A percentile compares a stretch with the other conserved stretches of the same genome.
These are phyloP conservation scores for Metellina segmentata DNA, from an alignment of 2,888 invertebrate genomes.

Conservation along the genomic window DNA sequence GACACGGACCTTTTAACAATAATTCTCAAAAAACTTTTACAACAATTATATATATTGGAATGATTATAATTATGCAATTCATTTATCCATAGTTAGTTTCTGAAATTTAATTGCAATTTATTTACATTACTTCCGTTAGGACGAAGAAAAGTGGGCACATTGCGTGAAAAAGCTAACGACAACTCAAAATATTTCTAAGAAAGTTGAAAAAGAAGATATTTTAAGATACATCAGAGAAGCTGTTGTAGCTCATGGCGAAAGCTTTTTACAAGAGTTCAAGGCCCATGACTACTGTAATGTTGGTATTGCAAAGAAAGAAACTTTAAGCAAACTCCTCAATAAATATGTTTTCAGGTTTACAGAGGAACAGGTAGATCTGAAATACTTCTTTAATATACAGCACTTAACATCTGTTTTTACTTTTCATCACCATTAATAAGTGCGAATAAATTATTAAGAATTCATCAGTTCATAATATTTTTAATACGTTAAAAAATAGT, in stretches of 20 bases:
- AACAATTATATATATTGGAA: too few species aligned
- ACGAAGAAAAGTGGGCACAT: slow-evolving; percentile 69
- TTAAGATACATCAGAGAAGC: slow-evolving; percentile 32
- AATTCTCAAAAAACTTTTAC: too few species aligned
- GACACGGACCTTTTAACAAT: too few species aligned
- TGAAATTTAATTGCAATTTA: not conserved
- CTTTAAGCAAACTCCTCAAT: slow-evolving; percentile 36
- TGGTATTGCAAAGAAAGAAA: slow-evolving; percentile 62
- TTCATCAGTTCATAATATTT: too few species aligned
- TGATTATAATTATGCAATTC: too few species aligned
- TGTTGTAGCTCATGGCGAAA: slow-evolving; percentile 30
- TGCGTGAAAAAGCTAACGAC: slow-evolving; percentile 36
- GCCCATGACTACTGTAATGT: slow-evolving; percentile 57
- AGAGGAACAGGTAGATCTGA: slow-evolving; percentile 43
- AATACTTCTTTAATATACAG: too few species aligned
- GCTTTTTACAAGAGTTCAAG: slow-evolving; percentile 55
- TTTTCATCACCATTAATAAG: too few species aligned
- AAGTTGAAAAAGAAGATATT: slow-evolving; percentile 33
- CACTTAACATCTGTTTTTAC: too few species aligned
- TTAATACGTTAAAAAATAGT: too few species aligned
- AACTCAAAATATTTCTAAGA: not conserved
- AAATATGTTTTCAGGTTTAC: slow-evolving; percentile 54
- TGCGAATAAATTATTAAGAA: too few species aligned
- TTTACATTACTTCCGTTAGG: slow-evolving; percentile 10
- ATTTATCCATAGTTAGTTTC: not conserved